Percentiles rank a stretch among this genome's conserved stretches.
These are phyloP conservation scores for Helarctos malayanus DNA, from an alignment of 2,797 vertebrate species.

Conservation along the genomic window DNA sequence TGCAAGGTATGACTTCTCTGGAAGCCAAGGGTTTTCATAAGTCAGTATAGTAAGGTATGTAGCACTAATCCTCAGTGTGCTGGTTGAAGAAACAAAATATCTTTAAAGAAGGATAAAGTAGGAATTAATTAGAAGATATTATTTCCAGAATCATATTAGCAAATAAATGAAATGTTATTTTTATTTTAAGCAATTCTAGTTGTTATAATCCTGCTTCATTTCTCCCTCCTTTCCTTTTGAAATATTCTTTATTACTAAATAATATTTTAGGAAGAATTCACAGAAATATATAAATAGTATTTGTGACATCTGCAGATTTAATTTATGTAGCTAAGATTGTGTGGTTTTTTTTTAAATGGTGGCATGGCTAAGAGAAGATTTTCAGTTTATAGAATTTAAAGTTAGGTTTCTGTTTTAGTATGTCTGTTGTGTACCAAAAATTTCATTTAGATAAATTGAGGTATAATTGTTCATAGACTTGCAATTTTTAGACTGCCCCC, in stretches of 20 bases:
- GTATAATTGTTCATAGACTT: conserved; percentile 77
- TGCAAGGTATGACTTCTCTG: conserved; percentile 23
- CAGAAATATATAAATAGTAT: conserved; percentile 35
- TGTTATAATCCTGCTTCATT: conserved; percentile 59
- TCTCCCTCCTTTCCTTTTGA: conserved; percentile 18
- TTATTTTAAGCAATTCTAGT: conserved; percentile 35
- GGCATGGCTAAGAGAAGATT: conserved; percentile 67
- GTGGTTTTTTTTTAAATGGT: conserved; percentile 65
- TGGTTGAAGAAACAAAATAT: conserved; percentile 42
- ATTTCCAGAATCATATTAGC: conserved; percentile 37
- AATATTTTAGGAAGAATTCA: conserved; percentile 42
- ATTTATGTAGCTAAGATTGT: background rate
- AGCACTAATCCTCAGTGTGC: background rate
- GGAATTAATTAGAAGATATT: conserved; percentile 63
- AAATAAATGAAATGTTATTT: conserved; percentile 61
- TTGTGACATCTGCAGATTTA: conserved; percentile 50
- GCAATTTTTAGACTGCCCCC: conserved; percentile 74
- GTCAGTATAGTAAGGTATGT: background rate
- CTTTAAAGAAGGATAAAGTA: conserved; percentile 43
- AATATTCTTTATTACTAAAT: conserved; percentile 37
- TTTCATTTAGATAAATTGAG: conserved; percentile 82
- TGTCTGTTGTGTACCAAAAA: conserved; percentile 74
- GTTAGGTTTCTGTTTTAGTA: conserved; percentile 51
- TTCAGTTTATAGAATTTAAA: conserved; percentile 71
- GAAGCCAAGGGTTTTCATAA: conserved; percentile 1